Percentiles rank a stretch among this genome's conserved stretches.
phyloP scores from a whole-genome alignment of 1,140 invertebrate genomes.

The Streblospio benedicti region DNA sequence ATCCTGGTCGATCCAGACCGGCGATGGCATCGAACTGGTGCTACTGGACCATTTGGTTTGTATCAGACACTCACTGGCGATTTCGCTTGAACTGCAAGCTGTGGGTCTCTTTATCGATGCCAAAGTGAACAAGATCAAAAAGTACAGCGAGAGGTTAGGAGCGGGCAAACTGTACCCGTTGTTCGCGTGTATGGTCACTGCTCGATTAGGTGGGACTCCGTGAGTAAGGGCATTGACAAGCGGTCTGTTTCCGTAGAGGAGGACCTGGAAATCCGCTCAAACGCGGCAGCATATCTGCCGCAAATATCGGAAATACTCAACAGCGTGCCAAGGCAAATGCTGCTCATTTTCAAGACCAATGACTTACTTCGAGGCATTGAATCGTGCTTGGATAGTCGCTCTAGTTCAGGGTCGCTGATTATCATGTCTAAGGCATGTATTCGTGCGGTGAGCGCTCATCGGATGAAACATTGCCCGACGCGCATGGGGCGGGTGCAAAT shows the following conservation, averaged over 20 bases:
- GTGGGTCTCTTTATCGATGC: constrained; percentile 86
- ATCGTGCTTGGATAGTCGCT: constrained; percentile 46
- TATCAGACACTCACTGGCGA: too few relatives aligned
- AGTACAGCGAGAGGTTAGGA: constrained; percentile 65
- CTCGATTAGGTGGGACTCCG: constrained; percentile 82
- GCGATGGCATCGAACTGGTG: constrained; percentile 61
- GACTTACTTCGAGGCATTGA: constrained; percentile 91
- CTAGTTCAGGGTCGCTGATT: constrained; percentile 62
- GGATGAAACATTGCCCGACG: constrained; percentile 25
- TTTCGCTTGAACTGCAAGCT: constrained; percentile 87
- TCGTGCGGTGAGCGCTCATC: constrained; percentile 60
- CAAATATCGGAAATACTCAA: constrained; percentile 58
- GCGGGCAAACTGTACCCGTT: constrained; percentile 78
- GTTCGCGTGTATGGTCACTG: constrained; percentile 91
- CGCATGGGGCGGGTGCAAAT: constrained; percentile 27
- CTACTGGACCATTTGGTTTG: constrained; percentile 93
- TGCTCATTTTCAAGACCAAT: constrained; percentile 95
- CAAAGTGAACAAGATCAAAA: constrained; percentile 69
- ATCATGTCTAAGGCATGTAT: constrained; percentile 84
- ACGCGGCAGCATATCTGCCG: constrained; percentile 48
- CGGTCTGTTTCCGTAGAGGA: constrained; percentile 61
- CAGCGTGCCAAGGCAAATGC: constrained; percentile 70
- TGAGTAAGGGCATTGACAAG: constrained; percentile 71
- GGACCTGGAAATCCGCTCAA: constrained; percentile 60
- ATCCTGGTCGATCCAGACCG: constrained; percentile 63